These are phyloP conservation scores for Drosophila gaucha DNA, from an alignment of 2,888 invertebrate species.

Conservation along the genomic window DNA sequence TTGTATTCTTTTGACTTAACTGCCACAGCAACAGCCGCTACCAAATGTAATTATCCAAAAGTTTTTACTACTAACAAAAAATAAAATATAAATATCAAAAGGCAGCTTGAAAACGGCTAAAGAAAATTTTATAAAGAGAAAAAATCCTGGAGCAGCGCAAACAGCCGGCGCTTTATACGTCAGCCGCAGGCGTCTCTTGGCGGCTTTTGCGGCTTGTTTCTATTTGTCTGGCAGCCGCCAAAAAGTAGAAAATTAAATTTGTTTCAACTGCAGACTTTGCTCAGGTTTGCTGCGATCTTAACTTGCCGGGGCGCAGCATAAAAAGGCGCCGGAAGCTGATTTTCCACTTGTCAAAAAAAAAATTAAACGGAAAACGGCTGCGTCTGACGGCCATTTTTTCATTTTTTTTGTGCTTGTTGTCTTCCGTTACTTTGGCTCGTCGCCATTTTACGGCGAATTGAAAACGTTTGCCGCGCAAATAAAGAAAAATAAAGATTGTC, in stretches of 20 bases:
- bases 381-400: constrained; percentile 35
- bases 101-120: constrained; percentile 39
- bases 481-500: constrained; percentile 38
- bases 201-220: constrained; percentile 67
- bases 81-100: constrained; percentile 15
- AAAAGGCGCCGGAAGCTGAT: constrained; percentile 62
- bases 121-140: constrained; percentile 43
- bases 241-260: constrained; percentile 78
- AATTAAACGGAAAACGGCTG: constrained; percentile 25
- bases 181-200: constrained; percentile 53
- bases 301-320: constrained; percentile 16
- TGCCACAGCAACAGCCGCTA: constrained; percentile 60
- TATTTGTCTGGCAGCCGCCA: constrained; percentile 66
- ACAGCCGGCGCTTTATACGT: constrained; percentile 40
- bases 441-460: constrained; percentile 41
- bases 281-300: constrained; percentile 46
- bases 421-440: constrained; percentile 38
- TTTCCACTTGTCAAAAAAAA: constrained; percentile 52
- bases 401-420: constrained; percentile 28
- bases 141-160: background rate
- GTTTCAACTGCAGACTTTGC: constrained; percentile 71
- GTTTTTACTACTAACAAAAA: constrained; percentile 60
- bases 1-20: constrained; percentile 36
- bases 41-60: constrained; percentile 76
- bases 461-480: constrained; percentile 20